A percentile compares a stretch with the other conserved stretches of the same genome.
Conservation (phyloP, 2,888 invertebrate species). For the Agrotis ipsilon region DNA sequence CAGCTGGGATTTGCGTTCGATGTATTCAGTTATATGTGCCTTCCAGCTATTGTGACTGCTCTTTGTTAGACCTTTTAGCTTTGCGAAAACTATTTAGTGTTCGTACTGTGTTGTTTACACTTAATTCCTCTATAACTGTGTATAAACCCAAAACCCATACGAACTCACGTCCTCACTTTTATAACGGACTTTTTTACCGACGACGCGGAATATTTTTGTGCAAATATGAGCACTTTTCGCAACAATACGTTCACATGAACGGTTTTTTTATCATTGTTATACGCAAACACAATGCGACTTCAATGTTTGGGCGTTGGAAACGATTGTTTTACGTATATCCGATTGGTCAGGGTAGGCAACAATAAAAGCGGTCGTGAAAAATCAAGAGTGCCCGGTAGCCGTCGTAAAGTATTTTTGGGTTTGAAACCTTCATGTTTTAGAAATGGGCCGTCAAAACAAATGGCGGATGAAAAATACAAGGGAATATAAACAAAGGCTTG, state of each 20-base stretch:
- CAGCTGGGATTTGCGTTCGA: conserved; percentile 82
- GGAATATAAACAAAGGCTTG: conserved; percentile 89
- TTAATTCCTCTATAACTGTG: conserved; percentile 28
- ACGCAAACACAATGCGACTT: conserved; percentile 50
- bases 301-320: conserved; percentile 45
- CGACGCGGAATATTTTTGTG: conserved; percentile 45
- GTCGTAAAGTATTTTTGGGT: conserved; percentile 78
- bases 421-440: conserved; percentile 81
- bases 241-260: conserved; percentile 50
- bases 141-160: conserved; percentile 16
- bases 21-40: conserved; percentile 75
- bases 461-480: conserved; percentile 87
- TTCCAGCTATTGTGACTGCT: conserved; percentile 70
- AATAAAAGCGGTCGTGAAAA: conserved; percentile 74
- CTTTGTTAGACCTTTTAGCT: conserved; percentile 77
- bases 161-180: conserved; percentile 17
- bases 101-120: conserved; percentile 66
- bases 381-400: conserved; percentile 71
- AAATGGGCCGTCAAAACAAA: conserved; percentile 87
- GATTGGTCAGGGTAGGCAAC: conserved; percentile 69
- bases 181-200: conserved; percentile 25
- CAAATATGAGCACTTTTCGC: conserved; percentile 44
- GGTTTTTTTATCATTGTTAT: conserved; percentile 56
- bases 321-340: conserved; percentile 58
- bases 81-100: conserved; percentile 73